Evolutionary conservation across 2,797 vertebrate genomes (phyloP).

Genomic region (Emys orbicularis): DNA sequence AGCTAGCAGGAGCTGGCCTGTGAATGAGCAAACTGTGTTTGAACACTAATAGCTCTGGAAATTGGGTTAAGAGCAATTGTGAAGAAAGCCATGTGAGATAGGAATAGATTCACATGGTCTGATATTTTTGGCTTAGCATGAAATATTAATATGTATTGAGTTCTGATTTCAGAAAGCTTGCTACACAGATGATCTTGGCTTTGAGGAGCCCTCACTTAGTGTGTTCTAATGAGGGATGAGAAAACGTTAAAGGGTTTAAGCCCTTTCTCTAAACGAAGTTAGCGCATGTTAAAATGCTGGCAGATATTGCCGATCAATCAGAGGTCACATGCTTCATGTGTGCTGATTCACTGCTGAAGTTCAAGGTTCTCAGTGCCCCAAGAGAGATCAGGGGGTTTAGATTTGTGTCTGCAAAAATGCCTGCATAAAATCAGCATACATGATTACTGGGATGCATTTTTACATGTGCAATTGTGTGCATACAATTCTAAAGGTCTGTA

Average conservation of each 20-base stretch:
- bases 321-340: background rate
- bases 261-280: background rate
- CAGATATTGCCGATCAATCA: accelerated
- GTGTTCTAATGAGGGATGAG: background rate
- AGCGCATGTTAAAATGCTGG: background rate
- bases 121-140: background rate
- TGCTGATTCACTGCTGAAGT: background rate
- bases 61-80: background rate
- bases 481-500: no score
- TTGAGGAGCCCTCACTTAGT: background rate
- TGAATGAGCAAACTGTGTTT: background rate
- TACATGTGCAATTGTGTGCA: no score
- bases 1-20: background rate
- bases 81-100: background rate
- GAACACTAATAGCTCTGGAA: background rate
- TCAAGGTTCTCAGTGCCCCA: background rate
- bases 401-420: background rate
- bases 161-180: background rate
- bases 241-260: background rate
- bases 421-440: no score
- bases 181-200: background rate
- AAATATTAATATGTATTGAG: background rate
- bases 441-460: no score
- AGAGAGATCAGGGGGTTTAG: background rate
- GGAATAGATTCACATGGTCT: background rate